These are phyloP conservation scores for Phorcus lineatus DNA, from an alignment of 2,888 invertebrate species.

Conservation along the genomic window DNA sequence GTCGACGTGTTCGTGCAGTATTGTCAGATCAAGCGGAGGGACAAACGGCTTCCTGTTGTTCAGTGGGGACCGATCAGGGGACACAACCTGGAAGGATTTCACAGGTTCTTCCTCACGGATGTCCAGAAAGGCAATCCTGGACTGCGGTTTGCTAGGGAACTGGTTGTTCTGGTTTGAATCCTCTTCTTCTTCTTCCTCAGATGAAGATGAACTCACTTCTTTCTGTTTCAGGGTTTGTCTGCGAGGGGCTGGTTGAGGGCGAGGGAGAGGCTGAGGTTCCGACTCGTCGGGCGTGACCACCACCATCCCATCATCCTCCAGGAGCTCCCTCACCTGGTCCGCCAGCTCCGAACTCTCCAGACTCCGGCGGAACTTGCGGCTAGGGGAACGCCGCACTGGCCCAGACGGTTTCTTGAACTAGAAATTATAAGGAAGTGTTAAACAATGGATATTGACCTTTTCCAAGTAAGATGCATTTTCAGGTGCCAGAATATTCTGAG, in stretches of 20 bases:
- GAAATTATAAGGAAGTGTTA: slow-evolving; percentile 4
- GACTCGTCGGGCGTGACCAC: background rate
- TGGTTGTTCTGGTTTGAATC: slow-evolving; percentile 45
- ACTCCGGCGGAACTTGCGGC: slow-evolving; percentile 47
- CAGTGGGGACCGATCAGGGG: slow-evolving; percentile 78
- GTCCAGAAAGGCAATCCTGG: slow-evolving; percentile 63
- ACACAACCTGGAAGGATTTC: slow-evolving; percentile 31
- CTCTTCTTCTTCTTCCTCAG: slow-evolving; percentile 31
- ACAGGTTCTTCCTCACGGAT: slow-evolving; percentile 77
- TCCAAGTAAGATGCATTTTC: too few species aligned
- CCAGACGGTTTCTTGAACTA: slow-evolving; percentile 66
- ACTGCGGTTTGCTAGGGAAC: slow-evolving; percentile 34
- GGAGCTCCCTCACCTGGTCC: slow-evolving; percentile 36
- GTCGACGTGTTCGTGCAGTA: slow-evolving; percentile 80
- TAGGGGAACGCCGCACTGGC: slow-evolving; percentile 68
- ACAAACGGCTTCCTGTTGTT: slow-evolving; percentile 66
- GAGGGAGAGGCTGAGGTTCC: background rate
- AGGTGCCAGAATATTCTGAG: too few species aligned
- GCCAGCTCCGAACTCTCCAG: slow-evolving; percentile 40
- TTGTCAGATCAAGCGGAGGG: slow-evolving; percentile 79
- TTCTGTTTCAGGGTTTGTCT: background rate
- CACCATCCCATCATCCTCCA: background rate
- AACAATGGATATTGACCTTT: too few species aligned
- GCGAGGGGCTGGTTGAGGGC: background rate
- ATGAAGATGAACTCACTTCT: background rate